Conservation (phyloP, 1,140 invertebrate genomes). For the Propsilocerus akamusi region DNA sequence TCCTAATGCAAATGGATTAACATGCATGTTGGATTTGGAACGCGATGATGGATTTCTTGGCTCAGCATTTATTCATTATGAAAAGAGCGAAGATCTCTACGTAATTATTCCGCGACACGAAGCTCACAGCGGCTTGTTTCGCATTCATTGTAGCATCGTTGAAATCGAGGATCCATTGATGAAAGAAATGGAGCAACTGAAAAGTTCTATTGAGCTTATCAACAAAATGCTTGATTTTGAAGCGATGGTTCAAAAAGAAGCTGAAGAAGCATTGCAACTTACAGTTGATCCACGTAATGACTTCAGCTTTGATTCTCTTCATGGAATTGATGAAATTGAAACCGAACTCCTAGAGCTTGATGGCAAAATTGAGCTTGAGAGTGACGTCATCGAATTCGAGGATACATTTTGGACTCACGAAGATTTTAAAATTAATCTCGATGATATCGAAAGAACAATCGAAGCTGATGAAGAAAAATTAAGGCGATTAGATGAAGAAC, state of each 20-base stretch:
- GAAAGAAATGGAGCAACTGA: conserved; percentile 17
- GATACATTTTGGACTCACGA: background rate
- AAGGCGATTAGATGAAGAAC: background rate
- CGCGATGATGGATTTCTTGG: conserved; percentile 17
- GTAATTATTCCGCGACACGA: conserved; percentile 20
- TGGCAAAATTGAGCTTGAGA: background rate
- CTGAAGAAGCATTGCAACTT: conserved; percentile 5
- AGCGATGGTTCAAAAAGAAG: conserved; percentile 11
- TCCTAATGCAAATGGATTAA: conserved; percentile 12
- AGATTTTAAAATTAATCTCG: background rate
- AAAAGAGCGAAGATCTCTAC: conserved; percentile 14
- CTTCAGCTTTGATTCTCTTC: background rate
- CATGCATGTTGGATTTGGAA: conserved; percentile 23
- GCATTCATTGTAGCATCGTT: conserved; percentile 13
- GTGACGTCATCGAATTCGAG: background rate
- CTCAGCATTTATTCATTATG: conserved; percentile 13
- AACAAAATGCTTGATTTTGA: conserved; percentile 15
- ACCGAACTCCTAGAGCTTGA: background rate
- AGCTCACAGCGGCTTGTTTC: conserved; percentile 16
- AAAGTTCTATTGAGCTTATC: conserved; percentile 19
- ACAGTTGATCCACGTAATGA: conserved; percentile 6
- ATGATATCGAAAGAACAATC: background rate
- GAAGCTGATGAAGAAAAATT: background rate
- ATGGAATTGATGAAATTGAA: background rate
- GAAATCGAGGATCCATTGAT: conserved; percentile 11